phyloP scores from a whole-genome alignment of 2,797 vertebrate genomes.

The Sebastes hubbsi region DNA sequence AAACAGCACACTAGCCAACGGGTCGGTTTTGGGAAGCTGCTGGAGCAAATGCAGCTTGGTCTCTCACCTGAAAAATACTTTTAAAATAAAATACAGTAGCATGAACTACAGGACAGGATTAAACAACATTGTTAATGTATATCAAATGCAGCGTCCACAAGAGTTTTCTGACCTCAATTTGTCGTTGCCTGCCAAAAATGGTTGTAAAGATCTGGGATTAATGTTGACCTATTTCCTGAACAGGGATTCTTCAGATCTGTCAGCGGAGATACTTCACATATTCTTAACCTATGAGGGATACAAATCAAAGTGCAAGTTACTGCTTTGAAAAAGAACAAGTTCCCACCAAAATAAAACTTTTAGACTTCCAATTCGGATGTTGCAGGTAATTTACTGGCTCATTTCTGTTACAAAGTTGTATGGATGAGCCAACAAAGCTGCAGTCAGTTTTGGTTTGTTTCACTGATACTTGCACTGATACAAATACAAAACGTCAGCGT shows the following conservation, averaged over 20 bases:
- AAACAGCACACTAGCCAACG: neutral
- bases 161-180: conserved; percentile 25
- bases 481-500: neutral
- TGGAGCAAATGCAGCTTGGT: neutral
- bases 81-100: neutral
- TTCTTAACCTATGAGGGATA: neutral
- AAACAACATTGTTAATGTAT: neutral
- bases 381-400: neutral
- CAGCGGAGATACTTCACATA: conserved; percentile 7
- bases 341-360: neutral
- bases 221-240: conserved; percentile 36
- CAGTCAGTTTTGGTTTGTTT: neutral
- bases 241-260: conserved; percentile 25
- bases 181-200: conserved; percentile 24
- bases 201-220: conserved; percentile 38
- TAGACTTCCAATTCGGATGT: neutral
- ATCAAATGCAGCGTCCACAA: neutral
- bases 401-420: neutral
- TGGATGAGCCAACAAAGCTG: neutral
- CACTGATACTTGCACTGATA: neutral
- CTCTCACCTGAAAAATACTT: neutral
- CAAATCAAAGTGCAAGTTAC: neutral
- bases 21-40: neutral
- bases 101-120: neutral
- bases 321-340: neutral